Evolutionary conservation across 1,140 invertebrate genomes (phyloP).

Genomic region (Drosophila parabipectinata): DNA sequence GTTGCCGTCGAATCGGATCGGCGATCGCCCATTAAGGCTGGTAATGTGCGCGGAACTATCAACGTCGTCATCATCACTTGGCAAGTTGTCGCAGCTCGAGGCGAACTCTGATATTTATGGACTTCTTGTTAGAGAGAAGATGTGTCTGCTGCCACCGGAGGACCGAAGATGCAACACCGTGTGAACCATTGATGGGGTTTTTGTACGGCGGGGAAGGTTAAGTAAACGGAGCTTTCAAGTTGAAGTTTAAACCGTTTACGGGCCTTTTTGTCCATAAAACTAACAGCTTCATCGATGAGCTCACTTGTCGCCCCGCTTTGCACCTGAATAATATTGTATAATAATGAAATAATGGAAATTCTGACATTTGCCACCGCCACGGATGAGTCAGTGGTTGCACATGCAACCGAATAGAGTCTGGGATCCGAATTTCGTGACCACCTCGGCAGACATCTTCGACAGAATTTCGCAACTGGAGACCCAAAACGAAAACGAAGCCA

Average conservation of each 20-base stretch:
- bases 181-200: constrained; percentile 48
- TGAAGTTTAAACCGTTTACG: constrained; percentile 76
- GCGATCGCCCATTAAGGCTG: constrained; percentile 41
- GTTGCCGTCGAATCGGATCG: constrained; percentile 15
- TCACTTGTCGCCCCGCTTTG: constrained; percentile 13
- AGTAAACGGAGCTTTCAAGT: constrained; percentile 69
- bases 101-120: constrained; percentile 77
- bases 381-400: constrained; percentile 14
- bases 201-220: constrained; percentile 60
- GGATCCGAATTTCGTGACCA: constrained; percentile 62
- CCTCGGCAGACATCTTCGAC: constrained; percentile 44
- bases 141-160: constrained; percentile 26
- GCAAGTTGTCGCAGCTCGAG: constrained; percentile 29
- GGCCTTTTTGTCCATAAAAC: constrained; percentile 29
- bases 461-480: constrained; percentile 45
- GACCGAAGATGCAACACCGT: constrained; percentile 54
- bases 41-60: constrained; percentile 28
- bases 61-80: constrained; percentile 18
- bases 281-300: constrained; percentile 50
- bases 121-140: constrained; percentile 55
- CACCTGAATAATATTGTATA: constrained; percentile 20
- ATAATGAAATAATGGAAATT: constrained; percentile 49
- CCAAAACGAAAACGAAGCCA: constrained; percentile 8
- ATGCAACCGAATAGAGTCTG: constrained; percentile 26
- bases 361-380: constrained; percentile 63